Conservation (phyloP, 2,888 invertebrate genomes). For the Masnerella sp. region DNA sequence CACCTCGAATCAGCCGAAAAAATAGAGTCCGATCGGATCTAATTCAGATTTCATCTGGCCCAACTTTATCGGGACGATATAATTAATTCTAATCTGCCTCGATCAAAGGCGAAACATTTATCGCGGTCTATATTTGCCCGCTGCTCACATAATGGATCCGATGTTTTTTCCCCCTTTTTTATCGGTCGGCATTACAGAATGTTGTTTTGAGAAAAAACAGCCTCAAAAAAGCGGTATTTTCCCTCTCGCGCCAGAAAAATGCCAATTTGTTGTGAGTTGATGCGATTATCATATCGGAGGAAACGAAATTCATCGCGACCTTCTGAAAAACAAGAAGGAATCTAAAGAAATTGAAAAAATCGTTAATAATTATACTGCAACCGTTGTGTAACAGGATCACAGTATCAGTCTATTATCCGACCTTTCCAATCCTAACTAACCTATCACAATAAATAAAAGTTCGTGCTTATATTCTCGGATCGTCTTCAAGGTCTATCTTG, state of each 20-base stretch:
- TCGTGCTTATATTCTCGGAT: conserved; percentile 32
- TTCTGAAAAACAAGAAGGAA: no score
- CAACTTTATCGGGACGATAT: conserved; percentile 11
- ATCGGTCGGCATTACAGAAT: neutral
- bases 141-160: conserved; percentile 6
- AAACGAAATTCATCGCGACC: conserved; percentile 21
- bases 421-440: conserved; percentile 50
- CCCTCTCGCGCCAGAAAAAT: neutral
- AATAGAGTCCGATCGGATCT: conserved; percentile 16
- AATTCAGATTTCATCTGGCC: conserved; percentile 21
- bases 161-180: neutral
- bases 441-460: conserved; percentile 54
- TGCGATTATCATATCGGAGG: no score
- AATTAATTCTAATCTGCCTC: conserved; percentile 17
- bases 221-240: no score
- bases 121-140: neutral
- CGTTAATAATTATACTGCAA: neutral
- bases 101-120: conserved; percentile 9
- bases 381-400: conserved; percentile 19
- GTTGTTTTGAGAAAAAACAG: neutral
- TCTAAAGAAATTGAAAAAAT: no score
- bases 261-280: no score
- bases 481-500: conserved; percentile 36
- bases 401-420: conserved; percentile 36
- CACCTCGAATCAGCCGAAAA: conserved; percentile 3